phyloP scores from a whole-genome alignment of 2,113 vertebrate genomes.

The Paradoxurus hermaphroditus region DNA sequence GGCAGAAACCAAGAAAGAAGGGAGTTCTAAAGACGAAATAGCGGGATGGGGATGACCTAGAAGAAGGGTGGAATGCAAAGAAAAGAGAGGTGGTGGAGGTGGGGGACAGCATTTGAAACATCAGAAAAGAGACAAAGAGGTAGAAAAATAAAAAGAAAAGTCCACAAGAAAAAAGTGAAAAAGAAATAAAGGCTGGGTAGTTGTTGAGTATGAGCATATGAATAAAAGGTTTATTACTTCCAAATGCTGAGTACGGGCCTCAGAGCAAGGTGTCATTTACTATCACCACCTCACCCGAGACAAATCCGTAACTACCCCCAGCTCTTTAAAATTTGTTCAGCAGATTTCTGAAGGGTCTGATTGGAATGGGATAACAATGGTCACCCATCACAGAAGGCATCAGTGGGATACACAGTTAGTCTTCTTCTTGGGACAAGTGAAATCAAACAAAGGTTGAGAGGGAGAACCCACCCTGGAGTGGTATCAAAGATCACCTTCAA shows the following conservation, averaged over 20 bases:
- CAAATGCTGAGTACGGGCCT: neutral
- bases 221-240: neutral
- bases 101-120: neutral
- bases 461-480: no score
- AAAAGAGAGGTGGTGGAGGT: neutral
- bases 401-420: neutral
- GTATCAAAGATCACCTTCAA: neutral
- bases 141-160: neutral
- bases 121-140: neutral
- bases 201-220: neutral
- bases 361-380: neutral
- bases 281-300: neutral
- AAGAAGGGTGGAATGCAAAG: fast-evolving
- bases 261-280: neutral
- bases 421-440: neutral
- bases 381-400: neutral
- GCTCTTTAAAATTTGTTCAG: neutral
- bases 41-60: fast-evolving
- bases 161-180: neutral
- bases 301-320: neutral
- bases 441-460: neutral
- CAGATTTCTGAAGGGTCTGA: neutral
- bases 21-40: neutral
- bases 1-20: neutral
- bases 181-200: neutral